phyloP scores from a whole-genome alignment of 2,113 vertebrate genomes.

The Eublepharis macularius region DNA sequence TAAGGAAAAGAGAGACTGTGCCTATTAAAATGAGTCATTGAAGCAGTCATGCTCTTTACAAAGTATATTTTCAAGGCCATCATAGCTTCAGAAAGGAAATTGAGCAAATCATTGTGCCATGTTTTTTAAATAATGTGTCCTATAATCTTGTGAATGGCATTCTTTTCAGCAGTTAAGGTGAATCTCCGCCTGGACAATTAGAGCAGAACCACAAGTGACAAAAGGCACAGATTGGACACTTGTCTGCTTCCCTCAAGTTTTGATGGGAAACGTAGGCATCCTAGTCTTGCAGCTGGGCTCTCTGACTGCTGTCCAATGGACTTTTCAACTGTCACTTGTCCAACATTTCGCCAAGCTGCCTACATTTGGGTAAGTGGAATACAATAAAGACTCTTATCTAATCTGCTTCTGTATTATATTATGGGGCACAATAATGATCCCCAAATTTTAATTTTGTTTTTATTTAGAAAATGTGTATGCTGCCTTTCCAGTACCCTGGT shows the following conservation, averaged over 20 bases:
- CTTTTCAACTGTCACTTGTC: no score
- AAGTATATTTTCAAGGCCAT: not conserved
- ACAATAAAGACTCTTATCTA: not conserved
- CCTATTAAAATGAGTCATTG: not conserved
- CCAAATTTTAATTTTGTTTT: not conserved
- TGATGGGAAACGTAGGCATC: no score
- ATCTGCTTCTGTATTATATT: not conserved
- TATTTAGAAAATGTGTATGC: no score
- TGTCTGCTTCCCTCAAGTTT: no score
- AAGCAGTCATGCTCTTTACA: not conserved
- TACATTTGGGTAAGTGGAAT: not conserved
- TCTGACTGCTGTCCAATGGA: no score
- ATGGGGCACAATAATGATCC: not conserved
- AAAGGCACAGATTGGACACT: no score
- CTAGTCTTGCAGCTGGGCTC: no score
- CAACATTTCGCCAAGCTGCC: no score
- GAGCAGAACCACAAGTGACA: no score
- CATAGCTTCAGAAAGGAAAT: not conserved
- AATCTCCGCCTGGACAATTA: not conserved
- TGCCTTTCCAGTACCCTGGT: no score
- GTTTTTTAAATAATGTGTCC: fast-evolving
- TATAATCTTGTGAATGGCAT: fast-evolving
- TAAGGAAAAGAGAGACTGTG: not conserved
- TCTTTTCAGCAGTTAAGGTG: not conserved
- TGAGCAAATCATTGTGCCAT: not conserved